A percentile compares a stretch with the other conserved stretches of the same genome.
Conservation (phyloP, 2,888 invertebrate genomes). For the Trissolcus brochymenae region DNA sequence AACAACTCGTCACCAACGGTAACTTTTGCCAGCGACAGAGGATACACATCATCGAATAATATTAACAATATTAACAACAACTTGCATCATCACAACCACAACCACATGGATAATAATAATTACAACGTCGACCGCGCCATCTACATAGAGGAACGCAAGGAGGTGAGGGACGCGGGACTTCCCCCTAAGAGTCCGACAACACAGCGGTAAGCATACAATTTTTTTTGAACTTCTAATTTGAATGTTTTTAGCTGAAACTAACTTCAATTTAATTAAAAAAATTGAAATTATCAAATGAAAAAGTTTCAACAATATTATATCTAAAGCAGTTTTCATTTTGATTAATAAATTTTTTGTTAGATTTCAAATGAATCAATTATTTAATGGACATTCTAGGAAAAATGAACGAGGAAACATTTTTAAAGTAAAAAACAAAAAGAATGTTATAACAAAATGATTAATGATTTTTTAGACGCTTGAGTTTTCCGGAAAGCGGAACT, state of each 20-base stretch:
- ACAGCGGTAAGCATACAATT: constrained; percentile 78
- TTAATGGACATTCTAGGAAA: background rate
- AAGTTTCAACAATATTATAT: no score
- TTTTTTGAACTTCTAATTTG: background rate
- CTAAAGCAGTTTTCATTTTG: no score
- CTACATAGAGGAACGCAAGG: constrained; percentile 73
- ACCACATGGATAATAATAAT: constrained; percentile 64
- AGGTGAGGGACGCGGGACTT: constrained; percentile 78
- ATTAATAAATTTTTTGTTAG: no score
- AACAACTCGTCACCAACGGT: constrained; percentile 85
- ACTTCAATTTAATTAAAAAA: background rate
- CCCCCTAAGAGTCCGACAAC: constrained; percentile 90
- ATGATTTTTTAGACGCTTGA: constrained; percentile 76
- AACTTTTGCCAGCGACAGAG: constrained; percentile 72
- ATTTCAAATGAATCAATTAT: no score
- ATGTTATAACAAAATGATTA: constrained; percentile 49
- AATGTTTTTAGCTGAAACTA: constrained; percentile 7
- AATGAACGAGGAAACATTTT: background rate
- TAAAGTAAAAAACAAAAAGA: background rate
- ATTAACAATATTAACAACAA: constrained; percentile 66
- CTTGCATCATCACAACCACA: constrained; percentile 39
- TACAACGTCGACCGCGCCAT: constrained; percentile 69
- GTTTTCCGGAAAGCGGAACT: constrained; percentile 75
- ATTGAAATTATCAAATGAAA: no score
- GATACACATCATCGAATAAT: constrained; percentile 66